Evolutionary conservation across 2,113 vertebrate genomes (phyloP).

Genomic region (Lagopus leucura): DNA sequence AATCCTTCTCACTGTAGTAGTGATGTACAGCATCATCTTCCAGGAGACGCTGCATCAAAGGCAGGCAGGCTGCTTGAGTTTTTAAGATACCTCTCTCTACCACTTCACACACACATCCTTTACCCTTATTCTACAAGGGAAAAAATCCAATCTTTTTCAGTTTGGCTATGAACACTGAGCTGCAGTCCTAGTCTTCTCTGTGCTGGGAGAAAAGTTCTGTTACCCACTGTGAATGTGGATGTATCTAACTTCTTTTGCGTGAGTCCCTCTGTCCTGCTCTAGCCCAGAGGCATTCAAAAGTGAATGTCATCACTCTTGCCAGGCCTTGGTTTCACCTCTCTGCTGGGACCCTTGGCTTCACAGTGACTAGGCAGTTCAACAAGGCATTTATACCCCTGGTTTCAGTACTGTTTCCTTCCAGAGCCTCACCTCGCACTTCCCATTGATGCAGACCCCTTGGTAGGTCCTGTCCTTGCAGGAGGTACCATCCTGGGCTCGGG

Average conservation of each 20-base stretch:
- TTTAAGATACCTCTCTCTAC: neutral
- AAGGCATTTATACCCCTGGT: rapidly evolving
- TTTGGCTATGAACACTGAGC: neutral
- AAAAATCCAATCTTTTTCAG: neutral
- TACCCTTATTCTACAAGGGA: neutral
- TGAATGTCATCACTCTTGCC: neutral
- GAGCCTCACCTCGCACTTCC: slow-evolving; percentile 86
- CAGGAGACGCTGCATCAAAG: neutral
- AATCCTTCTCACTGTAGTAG: neutral
- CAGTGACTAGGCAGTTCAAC: rapidly evolving
- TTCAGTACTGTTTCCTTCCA: neutral
- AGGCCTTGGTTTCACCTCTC: neutral
- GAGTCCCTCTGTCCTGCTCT: neutral
- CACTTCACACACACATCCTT: neutral
- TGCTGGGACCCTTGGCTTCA: neutral
- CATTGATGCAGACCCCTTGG: slow-evolving; percentile 89
- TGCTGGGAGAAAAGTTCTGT: neutral
- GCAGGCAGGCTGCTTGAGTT: neutral
- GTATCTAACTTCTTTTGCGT: neutral
- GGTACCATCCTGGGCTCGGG: slow-evolving; percentile 88
- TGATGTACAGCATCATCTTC: neutral
- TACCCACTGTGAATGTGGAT: neutral
- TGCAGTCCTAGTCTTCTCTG: neutral
- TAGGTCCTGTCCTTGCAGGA: slow-evolving; percentile 84
- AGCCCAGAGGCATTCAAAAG: neutral